phyloP scores from a whole-genome alignment of 2,888 invertebrate genomes.

The Drosophila anomalipes region DNA sequence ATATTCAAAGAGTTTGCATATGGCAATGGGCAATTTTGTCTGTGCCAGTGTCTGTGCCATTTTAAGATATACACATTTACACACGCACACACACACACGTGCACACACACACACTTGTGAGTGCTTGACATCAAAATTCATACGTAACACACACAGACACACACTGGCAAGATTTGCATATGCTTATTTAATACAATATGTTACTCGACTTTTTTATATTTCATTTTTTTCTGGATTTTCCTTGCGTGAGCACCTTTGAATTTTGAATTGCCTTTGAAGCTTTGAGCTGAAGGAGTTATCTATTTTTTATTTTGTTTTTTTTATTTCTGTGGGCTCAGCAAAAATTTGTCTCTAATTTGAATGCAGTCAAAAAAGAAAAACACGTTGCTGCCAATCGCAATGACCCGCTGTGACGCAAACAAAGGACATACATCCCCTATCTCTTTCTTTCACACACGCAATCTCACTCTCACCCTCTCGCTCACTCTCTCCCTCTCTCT shows the following conservation, averaged over 20 bases:
- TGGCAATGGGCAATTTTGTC: slow-evolving; percentile 56
- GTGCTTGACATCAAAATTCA: slow-evolving; percentile 71
- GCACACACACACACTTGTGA: slow-evolving; percentile 16
- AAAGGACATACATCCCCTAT: slow-evolving; percentile 39
- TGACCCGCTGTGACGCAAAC: slow-evolving; percentile 49
- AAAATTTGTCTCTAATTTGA: slow-evolving; percentile 55
- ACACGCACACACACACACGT: slow-evolving; percentile 47
- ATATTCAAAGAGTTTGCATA: slow-evolving; percentile 68
- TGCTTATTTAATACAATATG: slow-evolving; percentile 55
- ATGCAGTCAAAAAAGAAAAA: slow-evolving; percentile 31
- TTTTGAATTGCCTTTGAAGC: slow-evolving; percentile 45
- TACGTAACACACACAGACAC: slow-evolving; percentile 65
- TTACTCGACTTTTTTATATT: slow-evolving; percentile 17
- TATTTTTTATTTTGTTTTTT: slow-evolving; percentile 20
- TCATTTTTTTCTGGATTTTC: slow-evolving; percentile 17
- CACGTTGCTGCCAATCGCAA: slow-evolving; percentile 7
- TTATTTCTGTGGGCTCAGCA: slow-evolving; percentile 43
- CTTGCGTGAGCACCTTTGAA: slow-evolving; percentile 32
- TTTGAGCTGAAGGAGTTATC: slow-evolving; percentile 15
- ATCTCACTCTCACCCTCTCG: neutral
- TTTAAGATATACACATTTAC: slow-evolving; percentile 19
- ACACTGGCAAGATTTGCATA: slow-evolving; percentile 67
- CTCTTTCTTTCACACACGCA: neutral
- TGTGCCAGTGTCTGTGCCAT: slow-evolving; percentile 26
- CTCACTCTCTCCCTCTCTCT: neutral